Evolutionary conservation across 2,888 invertebrate genomes (phyloP), one percentile per base, ranked within the genome.

Genomic region (Halocaridina rubra): DNA sequence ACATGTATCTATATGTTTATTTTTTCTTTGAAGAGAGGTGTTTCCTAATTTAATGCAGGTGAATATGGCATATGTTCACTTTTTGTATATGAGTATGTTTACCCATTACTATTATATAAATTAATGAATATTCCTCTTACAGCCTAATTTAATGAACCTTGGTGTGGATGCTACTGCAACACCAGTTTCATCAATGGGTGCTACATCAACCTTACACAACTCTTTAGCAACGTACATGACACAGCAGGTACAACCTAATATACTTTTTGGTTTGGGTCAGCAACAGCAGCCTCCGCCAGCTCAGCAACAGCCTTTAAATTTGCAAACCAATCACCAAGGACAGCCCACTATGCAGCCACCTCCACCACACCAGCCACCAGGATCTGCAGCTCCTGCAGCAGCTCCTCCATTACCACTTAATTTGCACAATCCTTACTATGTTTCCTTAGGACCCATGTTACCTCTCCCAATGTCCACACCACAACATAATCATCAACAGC

Each of bases 381-480:
- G 78, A 19, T 57, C 33, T 30, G 57, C 84, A 5, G 76, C 81
- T 1, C 46, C 85, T 0, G 81, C 84, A 33, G 84, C 84, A 22
- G 80, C 84, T n/a, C 77, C 84, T 1, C 87, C 84, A 22, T 7
- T 82, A 39, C 82, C 77, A 22, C 87, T 87, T 1, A 85, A 85
- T 22, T 61, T 85, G 32, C 85, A 87, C 39, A 85, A 84, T 29
- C 81, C 87, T 0, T 87, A 87, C 61, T 87, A 87, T 79, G 87
- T 87, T 16, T 87, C 87, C 4, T 72, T 87, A 30, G 81, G 81
- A 8, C 87, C 87, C 16, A 87, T 87, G 87, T 39, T 87, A 10
- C 87, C 87, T 27, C 80, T 87, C 13, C 87, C 84, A 27, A 87
- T 87, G 87, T 84, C 84, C 39, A 80, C 86, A 16, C 84, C 84